Percentiles rank a stretch among this genome's conserved stretches.
These are phyloP conservation scores for Poeciliopsis turrubarensis DNA, from an alignment of 2,113 vertebrate species.

Conservation along the genomic window DNA sequence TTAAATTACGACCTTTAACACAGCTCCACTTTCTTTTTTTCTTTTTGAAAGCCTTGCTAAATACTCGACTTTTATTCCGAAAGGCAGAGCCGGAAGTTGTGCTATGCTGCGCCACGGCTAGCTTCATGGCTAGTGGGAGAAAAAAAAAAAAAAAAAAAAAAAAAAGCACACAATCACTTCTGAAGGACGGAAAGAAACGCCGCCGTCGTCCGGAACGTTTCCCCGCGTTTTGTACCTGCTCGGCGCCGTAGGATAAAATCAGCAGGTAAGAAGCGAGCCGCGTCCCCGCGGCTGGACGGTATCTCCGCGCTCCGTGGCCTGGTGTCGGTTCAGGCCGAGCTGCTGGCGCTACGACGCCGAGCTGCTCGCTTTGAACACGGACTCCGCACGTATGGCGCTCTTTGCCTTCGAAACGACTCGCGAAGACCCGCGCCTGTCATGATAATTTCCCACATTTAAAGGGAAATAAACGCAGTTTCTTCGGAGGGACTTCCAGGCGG, in stretches of 20 bases:
- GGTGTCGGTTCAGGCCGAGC: constrained; percentile 56
- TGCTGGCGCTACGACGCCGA: constrained; percentile 42
- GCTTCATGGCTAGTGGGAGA: constrained; percentile 49
- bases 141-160: too few relatives aligned
- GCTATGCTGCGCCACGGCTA: not conserved
- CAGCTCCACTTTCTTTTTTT: not conserved
- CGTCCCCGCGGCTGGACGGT: constrained; percentile 1
- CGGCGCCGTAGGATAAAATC: constrained; percentile 3
- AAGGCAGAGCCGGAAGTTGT: constrained; percentile 33
- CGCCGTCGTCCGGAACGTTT: constrained; percentile 45
- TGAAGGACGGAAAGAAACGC: constrained; percentile 77
- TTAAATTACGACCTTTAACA: not conserved
- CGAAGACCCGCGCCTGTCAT: constrained; percentile 73
- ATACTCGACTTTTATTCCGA: constrained; percentile 48
- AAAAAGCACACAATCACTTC: constrained; percentile 68
- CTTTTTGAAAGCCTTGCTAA: not conserved
- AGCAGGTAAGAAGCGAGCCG: constrained; percentile 69
- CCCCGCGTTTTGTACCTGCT: constrained; percentile 21
- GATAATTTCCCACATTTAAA: constrained; percentile 71
- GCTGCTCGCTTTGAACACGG: constrained; percentile 53
- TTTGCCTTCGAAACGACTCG: constrained; percentile 70
- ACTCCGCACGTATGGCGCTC: constrained; percentile 77
- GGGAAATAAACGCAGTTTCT: constrained; percentile 61
- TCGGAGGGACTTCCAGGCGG: not conserved
- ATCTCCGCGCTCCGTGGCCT: constrained; percentile 40